Percentiles rank a stretch among this genome's conserved stretches.
Evolutionary conservation across 2,888 invertebrate genomes (phyloP).

Genomic region (Drosophila histrio): DNA sequence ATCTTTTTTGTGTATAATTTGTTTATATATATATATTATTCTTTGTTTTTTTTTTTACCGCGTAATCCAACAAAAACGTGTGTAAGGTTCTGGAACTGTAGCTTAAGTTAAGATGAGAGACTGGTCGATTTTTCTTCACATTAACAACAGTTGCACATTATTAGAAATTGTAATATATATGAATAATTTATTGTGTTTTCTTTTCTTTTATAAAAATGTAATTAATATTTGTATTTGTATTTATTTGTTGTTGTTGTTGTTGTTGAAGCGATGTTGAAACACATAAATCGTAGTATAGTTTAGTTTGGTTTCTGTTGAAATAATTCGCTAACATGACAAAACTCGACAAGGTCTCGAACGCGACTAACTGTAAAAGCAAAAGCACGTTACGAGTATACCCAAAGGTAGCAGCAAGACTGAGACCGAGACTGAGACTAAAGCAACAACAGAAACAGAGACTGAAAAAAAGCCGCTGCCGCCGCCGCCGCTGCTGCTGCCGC

Average conservation of each 20-base stretch:
- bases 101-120: slow-evolving; percentile 50
- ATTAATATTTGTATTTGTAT: slow-evolving; percentile 14
- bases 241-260: slow-evolving; percentile 19
- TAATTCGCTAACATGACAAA: slow-evolving; percentile 83
- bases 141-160: slow-evolving; percentile 55
- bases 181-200: slow-evolving; percentile 18
- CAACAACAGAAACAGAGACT: slow-evolving; percentile 26
- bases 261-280: slow-evolving; percentile 21
- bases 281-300: slow-evolving; percentile 37
- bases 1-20: slow-evolving; percentile 27
- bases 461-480: slow-evolving; percentile 23
- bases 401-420: slow-evolving; percentile 69
- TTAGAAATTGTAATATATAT: slow-evolving; percentile 20
- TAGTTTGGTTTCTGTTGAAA: slow-evolving; percentile 41
- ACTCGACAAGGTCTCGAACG: slow-evolving; percentile 85
- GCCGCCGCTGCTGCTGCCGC: too few species aligned
- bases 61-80: slow-evolving; percentile 78
- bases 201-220: slow-evolving; percentile 4
- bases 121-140: slow-evolving; percentile 73
- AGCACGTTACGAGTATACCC: slow-evolving; percentile 84
- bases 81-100: slow-evolving; percentile 36
- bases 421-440: slow-evolving; percentile 52
- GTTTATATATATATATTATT: slow-evolving; percentile 26
- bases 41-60: slow-evolving; percentile 55
- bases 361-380: slow-evolving; percentile 85